These are phyloP conservation scores for Philereme transversata DNA, from an alignment of 2,888 invertebrate genomes.

Conservation along the genomic window DNA sequence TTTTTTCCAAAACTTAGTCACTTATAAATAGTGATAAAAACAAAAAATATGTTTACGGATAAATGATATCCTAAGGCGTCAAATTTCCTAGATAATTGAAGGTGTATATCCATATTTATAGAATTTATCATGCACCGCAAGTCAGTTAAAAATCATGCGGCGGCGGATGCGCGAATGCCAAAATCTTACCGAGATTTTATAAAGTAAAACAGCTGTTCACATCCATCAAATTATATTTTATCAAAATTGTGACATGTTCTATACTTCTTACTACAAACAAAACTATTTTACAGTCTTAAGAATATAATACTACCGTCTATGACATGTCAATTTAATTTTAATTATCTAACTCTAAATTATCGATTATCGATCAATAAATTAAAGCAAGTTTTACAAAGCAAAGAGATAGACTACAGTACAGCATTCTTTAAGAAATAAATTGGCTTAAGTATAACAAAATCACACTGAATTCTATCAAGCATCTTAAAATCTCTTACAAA, in stretches of 20 bases:
- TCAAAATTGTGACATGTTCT: slow-evolving; percentile 48
- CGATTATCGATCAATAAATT: slow-evolving; percentile 37
- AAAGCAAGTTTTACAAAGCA: slow-evolving; percentile 50
- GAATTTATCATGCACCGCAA: too few species aligned
- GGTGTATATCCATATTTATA: too few species aligned
- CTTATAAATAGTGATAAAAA: too few species aligned
- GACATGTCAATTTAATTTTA: slow-evolving; percentile 33
- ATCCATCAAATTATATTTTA: slow-evolving; percentile 43
- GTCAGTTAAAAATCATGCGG: too few species aligned
- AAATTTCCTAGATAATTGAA: too few species aligned
- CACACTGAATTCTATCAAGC: slow-evolving; percentile 28
- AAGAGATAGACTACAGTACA: slow-evolving; percentile 39
- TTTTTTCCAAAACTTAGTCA: too few species aligned
- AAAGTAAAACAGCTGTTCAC: slow-evolving; percentile 29
- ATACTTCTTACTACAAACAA: slow-evolving; percentile 32
- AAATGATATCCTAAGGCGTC: too few species aligned
- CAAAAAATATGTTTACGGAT: too few species aligned
- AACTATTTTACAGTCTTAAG: slow-evolving; percentile 49
- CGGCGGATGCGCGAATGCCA: too few species aligned
- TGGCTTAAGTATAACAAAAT: slow-evolving; percentile 33
- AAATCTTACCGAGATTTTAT: slow-evolving; percentile 2
- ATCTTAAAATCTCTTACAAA: slow-evolving; percentile 23
- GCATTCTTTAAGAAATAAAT: slow-evolving; percentile 43
- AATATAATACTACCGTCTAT: slow-evolving; percentile 41
- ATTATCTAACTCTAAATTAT: slow-evolving; percentile 32